Percentiles rank a stretch among this genome's conserved stretches.
Conservation (phyloP, 2,888 invertebrate species). For the Macropis europaea region DNA sequence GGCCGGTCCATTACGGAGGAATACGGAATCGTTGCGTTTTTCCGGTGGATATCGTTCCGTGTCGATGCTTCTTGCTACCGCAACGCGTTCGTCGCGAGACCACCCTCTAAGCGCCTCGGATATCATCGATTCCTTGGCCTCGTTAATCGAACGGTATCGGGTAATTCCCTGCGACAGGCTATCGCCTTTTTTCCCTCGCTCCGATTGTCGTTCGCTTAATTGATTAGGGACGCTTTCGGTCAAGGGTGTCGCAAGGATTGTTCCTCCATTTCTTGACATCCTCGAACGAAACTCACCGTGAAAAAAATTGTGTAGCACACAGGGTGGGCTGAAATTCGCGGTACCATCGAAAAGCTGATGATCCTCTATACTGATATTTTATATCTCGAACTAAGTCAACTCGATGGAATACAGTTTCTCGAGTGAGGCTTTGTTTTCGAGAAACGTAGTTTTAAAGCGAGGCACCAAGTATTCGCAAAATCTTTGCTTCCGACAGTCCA, state of each 20-base stretch:
- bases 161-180: constrained; percentile 30
- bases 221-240: constrained; percentile 17
- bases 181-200: constrained; percentile 18
- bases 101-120: constrained; percentile 33
- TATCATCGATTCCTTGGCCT: constrained; percentile 22
- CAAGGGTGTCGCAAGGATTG: constrained; percentile 28
- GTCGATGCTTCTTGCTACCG: neutral
- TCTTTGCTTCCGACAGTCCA: no score
- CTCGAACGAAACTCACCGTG: constrained; percentile 19
- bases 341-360: no score
- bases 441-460: no score
- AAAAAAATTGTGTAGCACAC: no score
- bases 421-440: no score
- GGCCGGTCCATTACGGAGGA: no score
- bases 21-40: neutral
- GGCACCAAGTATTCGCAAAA: no score
- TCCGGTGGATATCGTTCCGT: neutral
- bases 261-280: constrained; percentile 31
- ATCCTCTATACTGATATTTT: no score
- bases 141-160: constrained; percentile 32
- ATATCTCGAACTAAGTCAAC: no score
- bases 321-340: no score
- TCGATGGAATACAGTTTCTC: no score
- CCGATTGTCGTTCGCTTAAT: constrained; percentile 33
- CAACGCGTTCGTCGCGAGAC: neutral